phyloP scores from a whole-genome alignment of 2,113 vertebrate genomes.

The Sialia sialis region DNA sequence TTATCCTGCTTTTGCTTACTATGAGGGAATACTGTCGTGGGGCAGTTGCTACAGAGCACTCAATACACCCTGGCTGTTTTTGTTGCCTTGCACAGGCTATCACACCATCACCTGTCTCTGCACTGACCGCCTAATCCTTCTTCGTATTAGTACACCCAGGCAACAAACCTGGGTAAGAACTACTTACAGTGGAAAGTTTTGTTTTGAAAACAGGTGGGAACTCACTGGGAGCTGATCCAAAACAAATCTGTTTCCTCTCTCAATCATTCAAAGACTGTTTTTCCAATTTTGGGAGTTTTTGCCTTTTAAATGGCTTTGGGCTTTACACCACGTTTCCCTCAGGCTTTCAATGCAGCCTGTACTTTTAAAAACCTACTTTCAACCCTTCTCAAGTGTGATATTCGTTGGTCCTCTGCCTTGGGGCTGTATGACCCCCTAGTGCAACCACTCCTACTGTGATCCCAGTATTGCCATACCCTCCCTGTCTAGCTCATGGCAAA shows the following conservation, averaged over 20 bases:
- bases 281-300: accelerated
- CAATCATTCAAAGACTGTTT: background rate
- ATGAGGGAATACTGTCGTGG: background rate
- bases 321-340: background rate
- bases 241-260: background rate
- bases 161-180: background rate
- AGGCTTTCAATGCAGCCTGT: background rate
- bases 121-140: no score
- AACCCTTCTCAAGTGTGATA: background rate
- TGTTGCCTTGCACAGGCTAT: background rate
- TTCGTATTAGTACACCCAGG: background rate
- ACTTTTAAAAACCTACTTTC: background rate
- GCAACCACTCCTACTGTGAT: background rate
- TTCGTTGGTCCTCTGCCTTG: background rate
- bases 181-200: background rate
- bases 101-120: background rate
- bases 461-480: background rate
- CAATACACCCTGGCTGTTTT: background rate
- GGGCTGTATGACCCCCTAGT: background rate
- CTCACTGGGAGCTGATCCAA: accelerated
- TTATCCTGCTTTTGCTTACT: constrained; percentile 8
- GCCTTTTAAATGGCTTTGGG: background rate
- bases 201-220: background rate
- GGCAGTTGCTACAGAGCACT: background rate
- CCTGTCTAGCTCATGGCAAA: background rate